Conservation (phyloP, 2,797 vertebrate genomes). For the Pantherophis alleghaniensis region DNA sequence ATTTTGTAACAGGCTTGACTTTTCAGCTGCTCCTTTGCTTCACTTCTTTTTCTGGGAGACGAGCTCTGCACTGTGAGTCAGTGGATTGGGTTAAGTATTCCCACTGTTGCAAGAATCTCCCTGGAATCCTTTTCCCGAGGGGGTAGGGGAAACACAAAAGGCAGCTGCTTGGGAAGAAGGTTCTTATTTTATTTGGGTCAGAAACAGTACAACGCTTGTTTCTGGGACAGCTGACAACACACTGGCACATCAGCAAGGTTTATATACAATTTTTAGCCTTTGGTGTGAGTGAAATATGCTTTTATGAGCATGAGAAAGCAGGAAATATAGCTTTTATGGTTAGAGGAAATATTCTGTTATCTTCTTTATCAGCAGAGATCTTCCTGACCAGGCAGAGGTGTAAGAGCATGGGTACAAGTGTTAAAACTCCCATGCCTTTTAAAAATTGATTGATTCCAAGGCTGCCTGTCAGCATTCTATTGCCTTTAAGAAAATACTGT, state of each 20-base stretch:
- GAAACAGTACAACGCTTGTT: not conserved
- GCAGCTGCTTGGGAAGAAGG: not conserved
- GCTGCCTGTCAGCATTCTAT: not conserved
- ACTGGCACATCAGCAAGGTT: not conserved
- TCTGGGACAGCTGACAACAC: not conserved
- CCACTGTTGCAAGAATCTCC: not conserved
- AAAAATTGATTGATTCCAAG: not conserved
- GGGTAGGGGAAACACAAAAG: not conserved
- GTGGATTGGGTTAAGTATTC: not conserved
- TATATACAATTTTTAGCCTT: not conserved
- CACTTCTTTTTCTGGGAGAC: not conserved
- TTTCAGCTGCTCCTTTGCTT: not conserved
- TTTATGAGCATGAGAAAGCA: not conserved
- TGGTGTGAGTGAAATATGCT: not conserved
- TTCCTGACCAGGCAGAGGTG: not conserved
- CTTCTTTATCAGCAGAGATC: not conserved
- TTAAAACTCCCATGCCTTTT: not conserved
- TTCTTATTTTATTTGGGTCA: not conserved
- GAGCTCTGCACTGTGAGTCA: not conserved
- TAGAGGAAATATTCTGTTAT: not conserved
- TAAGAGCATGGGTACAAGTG: not conserved
- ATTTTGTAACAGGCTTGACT: not conserved
- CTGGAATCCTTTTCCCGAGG: not conserved
- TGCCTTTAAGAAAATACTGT: not conserved
- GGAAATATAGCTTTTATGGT: not conserved